Base-by-base conservation (phyloP, 2,888 invertebrate species). In the Quadriops clusia region DNA sequence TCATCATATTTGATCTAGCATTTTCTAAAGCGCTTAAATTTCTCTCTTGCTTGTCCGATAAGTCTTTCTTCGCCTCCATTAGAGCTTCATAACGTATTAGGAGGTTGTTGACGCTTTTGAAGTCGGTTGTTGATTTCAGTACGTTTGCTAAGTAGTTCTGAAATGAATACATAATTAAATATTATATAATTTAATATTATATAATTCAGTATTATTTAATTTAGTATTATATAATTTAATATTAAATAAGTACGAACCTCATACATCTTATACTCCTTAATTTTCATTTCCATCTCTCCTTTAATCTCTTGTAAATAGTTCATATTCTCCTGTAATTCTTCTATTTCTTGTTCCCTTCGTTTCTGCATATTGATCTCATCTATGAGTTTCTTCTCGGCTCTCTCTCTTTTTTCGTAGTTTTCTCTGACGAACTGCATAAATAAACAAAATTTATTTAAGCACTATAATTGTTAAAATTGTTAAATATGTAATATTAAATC, bases 31-130 rank as follows among this genome's bases (percentile, higher is more conserved):
- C 60, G 44, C 65, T 65, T 37, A 75, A 53, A 44, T 69, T 69
- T 5, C 63, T 54, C 42, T 72, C 67, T 43, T 73, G 70, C 3
- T 67, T 62, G 7, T 65, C 66, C 0, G 70, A 64, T 8, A 77
- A 53, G 0, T 66, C 64, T 28, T 53, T 61, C 46, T 70, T 71
- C 0, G 74, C 70, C 3, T 70, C 70, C n/a, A 69, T 62, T 21
- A 77, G 54, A 3, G 73, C 68, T 52, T 75, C 71, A 43, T 73
- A 76, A 32, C 74, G 63, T 46, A 73, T 71, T 25, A 77, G 60
- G n/a, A 77, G 68, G 29, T 73, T 74, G 23, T 65, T 50, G 0
- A 74, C 67, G 33, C 67, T 66, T 41, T 68, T 65, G 44, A 74
- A 77, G 32, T 71, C 68, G 0, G 63, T 60, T 13, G 66, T 67